Evolutionary conservation across 2,888 invertebrate species (phyloP), one percentile per base, ranked within the genome.

Genomic region (Horisme vitalbata): DNA sequence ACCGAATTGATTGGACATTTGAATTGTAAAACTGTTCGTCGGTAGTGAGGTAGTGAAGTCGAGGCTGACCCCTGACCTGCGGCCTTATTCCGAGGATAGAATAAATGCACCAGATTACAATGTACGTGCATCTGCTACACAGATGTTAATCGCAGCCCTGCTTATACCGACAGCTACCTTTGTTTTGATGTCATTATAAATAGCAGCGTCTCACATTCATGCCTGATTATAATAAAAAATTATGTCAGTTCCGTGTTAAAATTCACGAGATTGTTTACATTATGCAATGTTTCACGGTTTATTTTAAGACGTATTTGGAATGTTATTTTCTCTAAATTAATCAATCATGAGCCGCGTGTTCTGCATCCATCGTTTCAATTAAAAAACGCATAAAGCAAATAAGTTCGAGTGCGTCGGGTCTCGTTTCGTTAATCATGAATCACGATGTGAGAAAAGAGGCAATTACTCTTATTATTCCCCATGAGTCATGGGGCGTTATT

Each of bases 361-460:
- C 61, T 61, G 58, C 61, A 66, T 65, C 52, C 55, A 54, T 45
- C 63, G 63, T 68, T 75, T 77, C 72, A 83, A 83, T 83, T 78
- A 77, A 82, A 79, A 71, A 60, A 73, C 71, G 73, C 67, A 70
- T 73, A 79, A 83, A 73, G 79, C 54, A 59, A 77, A 80, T 75
- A 79, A 77, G 75, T 63, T 74, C 59, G 67, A 77, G 73, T 71
- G 68, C 65, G 68, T 65, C 65, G 70, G 65, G 67, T 65, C 70
- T 75, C 68, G 70, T 74, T 76, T 68, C 72, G 71, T 73, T 53
- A 66, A 68, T 61, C 71, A 83, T 82, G 87, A 88, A 86, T 86
- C 87, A 88, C 83, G 74, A 81, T 83, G 82, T 85, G 85, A 83
- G 85, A 87, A 84, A 82, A 79, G 72, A 70, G 63, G 79, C 84